phyloP scores from a whole-genome alignment of 2,888 invertebrate species.

The Osedax frankpressi region DNA sequence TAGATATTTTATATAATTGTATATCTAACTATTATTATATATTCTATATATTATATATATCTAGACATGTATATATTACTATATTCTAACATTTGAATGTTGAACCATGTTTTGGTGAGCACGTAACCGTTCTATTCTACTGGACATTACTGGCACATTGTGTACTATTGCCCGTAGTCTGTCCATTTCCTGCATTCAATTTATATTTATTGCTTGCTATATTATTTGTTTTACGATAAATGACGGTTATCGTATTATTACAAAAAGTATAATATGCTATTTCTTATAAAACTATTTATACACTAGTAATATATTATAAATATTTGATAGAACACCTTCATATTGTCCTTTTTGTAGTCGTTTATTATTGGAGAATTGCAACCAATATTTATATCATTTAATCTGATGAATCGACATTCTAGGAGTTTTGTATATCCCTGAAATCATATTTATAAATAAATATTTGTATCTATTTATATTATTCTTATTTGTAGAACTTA shows the following conservation, averaged over 20 bases:
- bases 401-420: not conserved
- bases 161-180: not conserved
- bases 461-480: not conserved
- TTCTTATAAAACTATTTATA: no score
- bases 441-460: not conserved
- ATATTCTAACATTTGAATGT: not conserved
- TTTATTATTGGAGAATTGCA: not conserved
- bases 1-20: no score
- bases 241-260: no score
- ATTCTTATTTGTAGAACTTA: no score
- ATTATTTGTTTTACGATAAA: no score
- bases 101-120: not conserved
- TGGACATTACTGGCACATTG: not conserved
- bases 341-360: not conserved
- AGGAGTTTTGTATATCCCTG: not conserved
- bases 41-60: no score
- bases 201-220: no score
- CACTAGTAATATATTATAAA: no score
- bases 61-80: no score
- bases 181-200: not conserved
- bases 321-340: no score
- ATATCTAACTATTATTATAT: no score
- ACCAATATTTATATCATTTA: not conserved
- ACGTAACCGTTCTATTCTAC: not conserved
- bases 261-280: no score